These are phyloP conservation scores for Brassicogethes aeneus DNA, from an alignment of 2,888 invertebrate species.

Conservation along the genomic window DNA sequence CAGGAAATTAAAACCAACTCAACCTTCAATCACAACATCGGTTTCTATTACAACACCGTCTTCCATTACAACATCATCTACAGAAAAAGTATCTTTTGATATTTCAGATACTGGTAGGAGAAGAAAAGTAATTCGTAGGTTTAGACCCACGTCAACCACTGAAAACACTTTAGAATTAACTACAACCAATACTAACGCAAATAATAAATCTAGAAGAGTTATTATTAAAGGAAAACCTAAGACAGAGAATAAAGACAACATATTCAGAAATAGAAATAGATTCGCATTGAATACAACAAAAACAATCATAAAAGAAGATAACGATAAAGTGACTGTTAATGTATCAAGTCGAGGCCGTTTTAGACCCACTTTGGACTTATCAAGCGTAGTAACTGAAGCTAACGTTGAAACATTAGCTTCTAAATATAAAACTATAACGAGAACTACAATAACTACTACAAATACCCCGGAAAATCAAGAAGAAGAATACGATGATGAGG, in stretches of 20 bases:
- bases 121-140: conserved; percentile 30
- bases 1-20: conserved; percentile 27
- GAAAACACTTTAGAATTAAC: conserved; percentile 8
- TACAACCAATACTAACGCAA: conserved; percentile 7
- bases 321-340: no score
- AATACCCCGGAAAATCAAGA: conserved; percentile 16
- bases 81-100: no score
- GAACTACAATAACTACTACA: no score
- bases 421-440: no score
- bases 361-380: no score
- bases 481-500: conserved; percentile 14
- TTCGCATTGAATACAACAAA: no score
- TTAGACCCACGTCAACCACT: conserved; percentile 21
- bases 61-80: conserved; percentile 4
- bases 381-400: no score
- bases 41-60: conserved; percentile 10
- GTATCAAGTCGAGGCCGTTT: no score
- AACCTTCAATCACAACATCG: conserved; percentile 15
- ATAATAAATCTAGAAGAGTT: conserved; percentile 15
- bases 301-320: no score
- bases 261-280: no score
- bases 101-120: conserved; percentile 17
- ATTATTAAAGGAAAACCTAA: conserved; percentile 4
- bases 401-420: no score
- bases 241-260: no score